Evolutionary conservation across 2,113 vertebrate species (phyloP).

Genomic region (Melozone crissalis): DNA sequence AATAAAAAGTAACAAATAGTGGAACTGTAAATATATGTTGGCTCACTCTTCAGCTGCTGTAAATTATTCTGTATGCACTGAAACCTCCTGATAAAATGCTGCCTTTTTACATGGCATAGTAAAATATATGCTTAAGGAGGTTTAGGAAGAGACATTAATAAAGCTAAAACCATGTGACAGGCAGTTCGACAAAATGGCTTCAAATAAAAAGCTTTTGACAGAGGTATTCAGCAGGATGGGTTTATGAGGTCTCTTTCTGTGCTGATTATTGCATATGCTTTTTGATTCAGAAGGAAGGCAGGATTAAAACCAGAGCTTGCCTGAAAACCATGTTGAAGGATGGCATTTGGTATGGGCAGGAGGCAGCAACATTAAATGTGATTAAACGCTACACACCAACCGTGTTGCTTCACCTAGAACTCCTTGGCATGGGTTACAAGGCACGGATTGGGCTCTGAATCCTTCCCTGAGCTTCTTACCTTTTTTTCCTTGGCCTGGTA

Average conservation of each 20-base stretch:
- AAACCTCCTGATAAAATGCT: not conserved
- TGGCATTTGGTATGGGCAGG: not conserved
- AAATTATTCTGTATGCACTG: not conserved
- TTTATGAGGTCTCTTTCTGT: not conserved
- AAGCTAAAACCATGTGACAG: not conserved
- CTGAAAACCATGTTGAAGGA: not conserved
- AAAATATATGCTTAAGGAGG: not conserved
- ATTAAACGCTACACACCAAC: not conserved
- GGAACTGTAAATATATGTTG: not conserved
- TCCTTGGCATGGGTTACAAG: not conserved
- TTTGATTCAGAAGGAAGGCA: not conserved
- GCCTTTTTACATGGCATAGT: not conserved
- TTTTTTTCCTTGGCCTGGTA: not conserved
- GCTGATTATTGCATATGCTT: accelerated
- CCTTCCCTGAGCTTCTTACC: not conserved
- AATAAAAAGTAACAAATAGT: not conserved
- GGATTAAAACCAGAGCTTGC: not conserved
- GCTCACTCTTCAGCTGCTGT: not conserved
- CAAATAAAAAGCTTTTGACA: not conserved
- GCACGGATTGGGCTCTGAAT: not conserved
- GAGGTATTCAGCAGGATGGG: not conserved
- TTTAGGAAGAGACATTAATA: not conserved
- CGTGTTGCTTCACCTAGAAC: accelerated
- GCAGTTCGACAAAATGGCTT: not conserved
- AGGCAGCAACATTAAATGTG: not conserved